phyloP scores from a whole-genome alignment of 53 echinoderm and acorn worm species.

The Crossaster papposus region DNA sequence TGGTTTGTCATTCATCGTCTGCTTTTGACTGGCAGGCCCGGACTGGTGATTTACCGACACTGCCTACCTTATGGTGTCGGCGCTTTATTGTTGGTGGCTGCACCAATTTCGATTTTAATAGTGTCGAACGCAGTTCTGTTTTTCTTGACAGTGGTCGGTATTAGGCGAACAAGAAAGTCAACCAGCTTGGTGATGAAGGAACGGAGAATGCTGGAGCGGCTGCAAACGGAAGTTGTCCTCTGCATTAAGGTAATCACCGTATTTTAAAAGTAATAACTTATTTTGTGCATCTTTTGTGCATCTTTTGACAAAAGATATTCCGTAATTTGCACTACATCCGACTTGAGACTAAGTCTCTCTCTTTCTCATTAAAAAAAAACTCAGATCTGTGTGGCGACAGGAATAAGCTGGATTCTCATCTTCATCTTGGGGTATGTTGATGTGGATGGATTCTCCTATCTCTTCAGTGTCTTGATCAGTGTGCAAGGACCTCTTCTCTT shows the following conservation, averaged over 20 bases:
- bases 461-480: slow-evolving; percentile 17
- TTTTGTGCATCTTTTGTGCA: neutral
- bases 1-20: slow-evolving; percentile 14
- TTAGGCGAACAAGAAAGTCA: slow-evolving; percentile 57
- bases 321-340: too few species aligned
- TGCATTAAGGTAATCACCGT: slow-evolving; percentile 61
- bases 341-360: too few species aligned
- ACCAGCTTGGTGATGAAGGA: slow-evolving; percentile 51
- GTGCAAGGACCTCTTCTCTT: slow-evolving; percentile 25
- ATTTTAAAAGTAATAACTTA: neutral
- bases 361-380: too few species aligned
- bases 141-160: slow-evolving; percentile 55
- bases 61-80: slow-evolving; percentile 57
- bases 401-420: slow-evolving; percentile 17
- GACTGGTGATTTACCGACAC: slow-evolving; percentile 16
- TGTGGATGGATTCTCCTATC: neutral
- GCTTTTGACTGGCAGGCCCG: slow-evolving; percentile 4
- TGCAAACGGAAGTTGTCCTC: slow-evolving; percentile 48
- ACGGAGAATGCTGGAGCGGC: slow-evolving; percentile 19
- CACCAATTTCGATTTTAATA: slow-evolving; percentile 47
- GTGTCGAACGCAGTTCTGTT: slow-evolving; percentile 46
- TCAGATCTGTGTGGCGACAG: slow-evolving; percentile 19
- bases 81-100: neutral
- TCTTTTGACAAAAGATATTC: neutral
- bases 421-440: neutral